Base-by-base conservation (phyloP, 2,113 vertebrate species). In the Seriola dumerili region DNA sequence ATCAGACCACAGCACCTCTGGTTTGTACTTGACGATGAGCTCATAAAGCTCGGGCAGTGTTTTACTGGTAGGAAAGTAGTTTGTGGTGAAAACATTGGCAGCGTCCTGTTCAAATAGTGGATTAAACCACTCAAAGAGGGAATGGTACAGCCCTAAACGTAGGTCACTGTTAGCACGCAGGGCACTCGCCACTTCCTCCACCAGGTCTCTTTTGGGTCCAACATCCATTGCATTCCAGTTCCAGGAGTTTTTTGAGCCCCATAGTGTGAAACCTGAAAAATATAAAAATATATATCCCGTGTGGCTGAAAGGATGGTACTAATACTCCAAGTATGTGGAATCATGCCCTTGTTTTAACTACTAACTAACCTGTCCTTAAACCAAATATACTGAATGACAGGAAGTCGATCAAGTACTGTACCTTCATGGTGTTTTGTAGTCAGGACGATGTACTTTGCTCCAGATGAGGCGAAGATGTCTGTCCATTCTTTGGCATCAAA, bases 361-460 rank as follows among this genome's bases (percentile, higher is more conserved):
- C 36, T 29, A 29, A 29, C 2, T 29, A 38, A 38, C 4, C 5
- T 5, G 4, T 25, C 3, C 23, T 48, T n/a, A 44, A 72, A 58
- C 9, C 8, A 54, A 19, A 52, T 36, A 23, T 14, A 32, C 13
- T 7, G 16, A 34, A 29, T 46, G 5, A 55, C 14, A n/a, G 7
- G 48, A 40, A n/a, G 23, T 29, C 1, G 0, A 50, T 48, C 36
- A 3, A 9, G 17, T 61, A 4, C 32, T 5, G 21, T 88, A 99
- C 98, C 98, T 96, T 99, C 98, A 8, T 99, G 98, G 89, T 99
- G 98, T 91, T 99, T 99, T n/a, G 97, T 96, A 44, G 98, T 99
- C 81, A 99, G 94, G 36, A 99, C 98, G 36, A 99, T 89, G 0
- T 99, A 99, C 81, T 97, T 99, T 80, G 98, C 98, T 65, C 98